phyloP scores from a whole-genome alignment of 92 coral and sea anemone species.

The Epizoanthus illoricatus region DNA sequence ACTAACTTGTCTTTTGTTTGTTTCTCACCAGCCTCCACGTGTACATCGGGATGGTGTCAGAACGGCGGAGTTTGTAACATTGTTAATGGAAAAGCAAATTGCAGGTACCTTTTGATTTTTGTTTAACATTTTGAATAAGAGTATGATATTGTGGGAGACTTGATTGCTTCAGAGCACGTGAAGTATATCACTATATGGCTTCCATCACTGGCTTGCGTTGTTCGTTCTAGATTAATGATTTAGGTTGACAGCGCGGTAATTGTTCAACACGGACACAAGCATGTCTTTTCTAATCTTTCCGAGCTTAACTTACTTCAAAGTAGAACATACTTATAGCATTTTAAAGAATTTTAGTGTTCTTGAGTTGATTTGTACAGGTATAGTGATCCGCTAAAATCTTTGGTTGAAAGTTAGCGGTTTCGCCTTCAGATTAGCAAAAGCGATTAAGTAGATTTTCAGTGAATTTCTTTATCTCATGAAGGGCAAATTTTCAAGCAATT shows the following conservation, averaged over 20 bases:
- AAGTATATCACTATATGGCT: slow-evolving; percentile 43
- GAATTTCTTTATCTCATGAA: slow-evolving; percentile 3
- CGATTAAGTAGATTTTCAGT: neutral
- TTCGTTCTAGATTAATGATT: slow-evolving; percentile 4
- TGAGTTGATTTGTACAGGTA: neutral
- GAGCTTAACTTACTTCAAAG: slow-evolving; percentile 7
- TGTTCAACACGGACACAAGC: slow-evolving; percentile 37
- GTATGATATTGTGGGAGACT: slow-evolving; percentile 16
- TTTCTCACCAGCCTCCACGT: slow-evolving; percentile 75
- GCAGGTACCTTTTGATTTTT: slow-evolving; percentile 71
- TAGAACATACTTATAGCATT: neutral
- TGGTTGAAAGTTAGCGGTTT: neutral
- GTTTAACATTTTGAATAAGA: slow-evolving; percentile 2
- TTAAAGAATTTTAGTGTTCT: neutral
- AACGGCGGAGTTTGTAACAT: slow-evolving; percentile 79
- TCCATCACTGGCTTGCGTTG: slow-evolving; percentile 22
- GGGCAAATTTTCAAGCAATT: slow-evolving; percentile 23
- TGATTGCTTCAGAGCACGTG: slow-evolving; percentile 50
- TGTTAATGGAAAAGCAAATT: slow-evolving; percentile 51
- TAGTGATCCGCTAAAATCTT: neutral
- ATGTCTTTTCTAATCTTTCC: slow-evolving; percentile 24
- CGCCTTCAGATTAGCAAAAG: neutral
- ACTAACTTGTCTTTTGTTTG: slow-evolving; percentile 50
- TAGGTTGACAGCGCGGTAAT: slow-evolving; percentile 56
- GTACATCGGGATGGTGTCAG: slow-evolving; percentile 71